Evolutionary conservation across 2,888 invertebrate genomes (phyloP).

Genomic region (Xestoiulus laeticollis): DNA sequence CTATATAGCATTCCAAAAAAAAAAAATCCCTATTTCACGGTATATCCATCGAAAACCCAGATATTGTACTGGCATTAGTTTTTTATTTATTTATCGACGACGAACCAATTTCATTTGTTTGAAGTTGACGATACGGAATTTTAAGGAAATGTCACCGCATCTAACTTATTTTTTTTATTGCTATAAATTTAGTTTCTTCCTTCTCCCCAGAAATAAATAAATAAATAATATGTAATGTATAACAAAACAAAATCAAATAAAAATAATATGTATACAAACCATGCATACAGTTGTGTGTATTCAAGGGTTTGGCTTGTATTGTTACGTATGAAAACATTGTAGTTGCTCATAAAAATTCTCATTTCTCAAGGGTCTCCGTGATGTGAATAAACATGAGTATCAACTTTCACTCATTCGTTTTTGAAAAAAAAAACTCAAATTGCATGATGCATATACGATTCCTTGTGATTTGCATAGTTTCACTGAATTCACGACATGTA

Average conservation of each 20-base stretch:
- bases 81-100: constrained; percentile 28
- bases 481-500: no score
- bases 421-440: neutral
- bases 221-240: no score
- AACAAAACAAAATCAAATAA: neutral
- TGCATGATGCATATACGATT: neutral
- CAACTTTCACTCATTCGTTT: neutral
- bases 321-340: neutral
- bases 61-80: neutral
- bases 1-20: neutral
- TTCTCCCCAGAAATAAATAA: neutral
- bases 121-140: neutral
- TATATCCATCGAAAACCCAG: neutral
- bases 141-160: neutral
- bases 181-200: neutral
- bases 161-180: neutral
- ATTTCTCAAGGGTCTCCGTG: neutral
- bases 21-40: neutral
- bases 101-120: neutral
- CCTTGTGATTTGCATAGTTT: no score
- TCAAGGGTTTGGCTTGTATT: neutral
- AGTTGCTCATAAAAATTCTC: neutral
- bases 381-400: neutral
- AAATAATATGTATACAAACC: neutral
- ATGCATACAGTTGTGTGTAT: no score